Evolutionary conservation across 92 coral and sea anemone species (phyloP).

Genomic region (Muricea muricata): DNA sequence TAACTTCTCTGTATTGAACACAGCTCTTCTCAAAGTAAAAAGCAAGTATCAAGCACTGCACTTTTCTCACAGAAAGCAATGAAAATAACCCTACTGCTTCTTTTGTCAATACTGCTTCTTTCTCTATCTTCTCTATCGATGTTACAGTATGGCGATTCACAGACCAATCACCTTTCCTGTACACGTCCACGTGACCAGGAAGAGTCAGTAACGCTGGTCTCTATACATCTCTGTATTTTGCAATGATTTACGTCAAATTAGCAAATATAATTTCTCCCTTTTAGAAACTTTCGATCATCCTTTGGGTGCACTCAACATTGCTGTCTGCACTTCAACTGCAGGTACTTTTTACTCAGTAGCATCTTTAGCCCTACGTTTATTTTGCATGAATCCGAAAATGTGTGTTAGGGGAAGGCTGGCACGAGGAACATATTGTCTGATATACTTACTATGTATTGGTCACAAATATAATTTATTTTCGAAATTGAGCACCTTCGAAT

Average conservation of each 20-base stretch:
- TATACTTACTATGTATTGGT: not conserved
- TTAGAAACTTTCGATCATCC: no score
- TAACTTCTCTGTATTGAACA: slow-evolving; percentile 7
- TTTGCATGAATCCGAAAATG: no score
- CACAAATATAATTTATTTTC: not conserved
- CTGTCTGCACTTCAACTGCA: no score
- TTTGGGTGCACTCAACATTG: no score
- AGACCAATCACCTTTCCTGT: slow-evolving; percentile 8
- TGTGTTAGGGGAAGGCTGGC: no score
- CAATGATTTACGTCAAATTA: not conserved
- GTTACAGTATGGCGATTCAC: slow-evolving; percentile 29
- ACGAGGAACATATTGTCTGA: no score
- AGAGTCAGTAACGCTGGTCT: no score
- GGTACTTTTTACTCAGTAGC: no score
- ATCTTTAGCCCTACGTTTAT: not conserved
- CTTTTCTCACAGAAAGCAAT: slow-evolving; percentile 7
- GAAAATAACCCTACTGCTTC: slow-evolving; percentile 10
- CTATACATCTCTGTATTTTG: not conserved
- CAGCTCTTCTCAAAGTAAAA: not conserved
- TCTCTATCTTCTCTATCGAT: not conserved
- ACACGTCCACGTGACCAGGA: slow-evolving; percentile 10
- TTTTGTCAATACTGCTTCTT: not conserved
- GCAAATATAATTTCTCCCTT: not conserved
- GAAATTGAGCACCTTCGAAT: not conserved
- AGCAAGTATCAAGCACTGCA: not conserved